Conservation (phyloP, 2,113 vertebrate genomes). For the Ophthalmolycus amberensis region DNA sequence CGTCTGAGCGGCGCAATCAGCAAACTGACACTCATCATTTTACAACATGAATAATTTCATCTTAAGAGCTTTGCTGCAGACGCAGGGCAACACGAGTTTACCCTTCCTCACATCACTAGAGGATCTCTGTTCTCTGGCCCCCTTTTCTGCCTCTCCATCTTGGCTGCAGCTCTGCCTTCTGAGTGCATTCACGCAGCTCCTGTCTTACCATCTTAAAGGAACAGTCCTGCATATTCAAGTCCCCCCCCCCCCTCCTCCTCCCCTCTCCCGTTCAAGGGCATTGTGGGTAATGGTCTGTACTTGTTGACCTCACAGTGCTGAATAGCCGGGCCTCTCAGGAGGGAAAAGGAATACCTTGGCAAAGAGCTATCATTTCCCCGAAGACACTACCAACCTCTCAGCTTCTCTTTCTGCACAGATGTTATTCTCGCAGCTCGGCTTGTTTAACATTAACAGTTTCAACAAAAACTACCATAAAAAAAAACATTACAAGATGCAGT, state of each 20-base stretch:
- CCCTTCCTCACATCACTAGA: constrained; percentile 34
- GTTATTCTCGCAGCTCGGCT: constrained; percentile 18
- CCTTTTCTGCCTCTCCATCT: constrained; percentile 69
- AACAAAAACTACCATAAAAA: constrained; percentile 1
- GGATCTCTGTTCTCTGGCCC: constrained; percentile 43
- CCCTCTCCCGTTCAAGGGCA: constrained; percentile 62
- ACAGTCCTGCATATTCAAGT: constrained; percentile 79
- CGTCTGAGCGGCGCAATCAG: constrained; percentile 80
- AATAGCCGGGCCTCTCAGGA: constrained; percentile 77
- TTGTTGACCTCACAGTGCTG: constrained; percentile 81
- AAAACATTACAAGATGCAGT: background rate
- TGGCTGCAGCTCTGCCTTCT: constrained; percentile 73
- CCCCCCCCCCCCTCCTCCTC: background rate
- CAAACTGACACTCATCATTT: constrained; percentile 91
- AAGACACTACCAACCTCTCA: constrained; percentile 65
- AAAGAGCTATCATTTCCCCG: constrained; percentile 72
- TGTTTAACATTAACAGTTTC: constrained; percentile 11
- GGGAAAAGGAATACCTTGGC: constrained; percentile 79
- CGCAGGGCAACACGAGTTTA: constrained; percentile 76
- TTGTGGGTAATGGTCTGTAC: constrained; percentile 85
- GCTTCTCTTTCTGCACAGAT: constrained; percentile 58
- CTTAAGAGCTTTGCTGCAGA: constrained; percentile 74
- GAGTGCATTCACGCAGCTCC: constrained; percentile 89
- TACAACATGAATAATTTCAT: constrained; percentile 89
- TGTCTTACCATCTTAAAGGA: constrained; percentile 91